Conservation (phyloP, 2,113 vertebrate genomes). For the Paramormyrops kingsleyae region DNA sequence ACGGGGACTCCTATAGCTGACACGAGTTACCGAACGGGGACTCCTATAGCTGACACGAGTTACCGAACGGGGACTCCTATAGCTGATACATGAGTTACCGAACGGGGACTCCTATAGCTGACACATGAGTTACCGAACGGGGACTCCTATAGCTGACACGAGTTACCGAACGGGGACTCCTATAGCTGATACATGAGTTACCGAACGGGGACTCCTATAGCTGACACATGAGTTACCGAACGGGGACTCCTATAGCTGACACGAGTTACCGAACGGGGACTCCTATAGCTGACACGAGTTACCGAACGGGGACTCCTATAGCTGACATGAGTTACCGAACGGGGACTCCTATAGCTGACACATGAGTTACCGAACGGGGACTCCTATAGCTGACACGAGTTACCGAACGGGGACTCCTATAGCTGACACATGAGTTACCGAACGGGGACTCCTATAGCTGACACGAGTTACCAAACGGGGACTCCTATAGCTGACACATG, state of each 20-base stretch:
- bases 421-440: not conserved
- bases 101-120: not conserved
- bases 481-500: not conserved
- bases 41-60: not conserved
- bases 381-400: no score
- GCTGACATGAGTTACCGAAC: no score
- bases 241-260: no score
- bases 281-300: no score
- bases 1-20: not conserved
- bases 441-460: not conserved
- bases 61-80: not conserved
- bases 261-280: rapidly evolving
- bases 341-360: no score
- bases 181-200: not conserved
- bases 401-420: not conserved
- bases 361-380: no score
- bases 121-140: not conserved
- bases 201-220: not conserved
- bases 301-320: no score
- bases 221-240: no score
- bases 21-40: not conserved
- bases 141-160: not conserved
- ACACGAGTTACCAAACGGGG: not conserved
- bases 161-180: not conserved
- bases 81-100: not conserved